Evolutionary conservation across 2,888 invertebrate species (phyloP), one percentile per base, ranked within the genome.

Genomic region (Acanthococcus lagerstroemiae): DNA sequence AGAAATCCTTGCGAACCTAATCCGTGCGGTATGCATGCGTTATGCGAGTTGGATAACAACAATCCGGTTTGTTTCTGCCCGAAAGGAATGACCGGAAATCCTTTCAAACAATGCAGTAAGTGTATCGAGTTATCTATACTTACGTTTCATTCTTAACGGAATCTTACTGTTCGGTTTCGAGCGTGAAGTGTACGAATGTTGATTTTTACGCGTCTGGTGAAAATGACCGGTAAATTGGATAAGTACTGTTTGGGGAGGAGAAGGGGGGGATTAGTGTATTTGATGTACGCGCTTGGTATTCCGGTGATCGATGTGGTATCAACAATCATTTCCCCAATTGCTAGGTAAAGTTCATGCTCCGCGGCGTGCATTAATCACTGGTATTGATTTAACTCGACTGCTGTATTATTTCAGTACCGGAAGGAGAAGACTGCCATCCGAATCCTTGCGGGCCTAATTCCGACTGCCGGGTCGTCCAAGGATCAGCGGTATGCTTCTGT

Each of bases 21-120:
- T 76, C 91, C 91, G n/a, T 92, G 91, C 72, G 92, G 92, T n/a
- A 77, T 81, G 2, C 87, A 88, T 73, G 91, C 93, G 1, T 77
- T 87, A 69, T 94, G 93, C 74, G 90, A 90, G 78, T 81, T 85
- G 57, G 89, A 90, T 72, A 84, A 86, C 72, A 91, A 90, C 58
- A 87, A 86, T 75, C 91, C 92, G 2, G 87, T 92, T 70, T 94
- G 93, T 74, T 89, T 82, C 78, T 93, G 93, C 74, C 91, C 91
- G 0, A 90, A 88, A 76, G 91, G 90, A 69, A 79, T 90, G 69
- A 92, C 91, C 3, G 93, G 93, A 76, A 91, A 93, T 81, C 93
- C 93, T 50, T 91, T 91, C 75, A 84, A 86, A 74, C 87, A 84
- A 77, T 92, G 91, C 83, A 89, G 91, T 91, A 83, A 82, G 90